These are phyloP conservation scores for Vulpes vulpes DNA, from an alignment of 2,113 vertebrate species.

Conservation along the genomic window DNA sequence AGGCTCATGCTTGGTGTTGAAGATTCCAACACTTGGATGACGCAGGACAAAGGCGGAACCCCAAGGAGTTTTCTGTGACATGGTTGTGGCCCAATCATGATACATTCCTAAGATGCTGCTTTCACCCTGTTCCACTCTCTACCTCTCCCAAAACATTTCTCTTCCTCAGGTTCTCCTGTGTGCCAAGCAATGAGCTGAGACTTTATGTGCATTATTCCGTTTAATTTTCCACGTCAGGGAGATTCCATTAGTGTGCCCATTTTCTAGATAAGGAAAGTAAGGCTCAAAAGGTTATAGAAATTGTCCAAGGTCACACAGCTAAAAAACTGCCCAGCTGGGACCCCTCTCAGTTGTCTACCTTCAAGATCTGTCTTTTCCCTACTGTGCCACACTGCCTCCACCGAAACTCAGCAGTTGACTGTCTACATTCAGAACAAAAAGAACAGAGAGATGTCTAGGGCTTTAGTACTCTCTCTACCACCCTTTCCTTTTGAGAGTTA, in stretches of 20 bases:
- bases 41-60: not conserved
- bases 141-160: not conserved
- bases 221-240: not conserved
- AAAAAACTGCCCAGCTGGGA: not conserved
- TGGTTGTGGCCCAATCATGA: not conserved
- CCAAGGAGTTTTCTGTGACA: not conserved
- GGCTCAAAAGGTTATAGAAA: not conserved
- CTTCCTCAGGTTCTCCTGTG: not conserved
- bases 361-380: not conserved
- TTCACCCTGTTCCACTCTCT: not conserved
- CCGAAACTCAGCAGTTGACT: not conserved
- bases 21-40: not conserved
- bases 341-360: not conserved
- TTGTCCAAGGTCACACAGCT: not conserved
- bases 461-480: not conserved
- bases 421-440: not conserved
- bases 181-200: not conserved
- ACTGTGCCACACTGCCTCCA: fast-evolving
- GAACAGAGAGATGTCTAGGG: not conserved
- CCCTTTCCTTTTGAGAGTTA: not conserved
- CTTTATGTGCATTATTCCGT: not conserved
- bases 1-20: not conserved
- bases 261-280: not conserved
- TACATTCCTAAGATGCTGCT: not conserved
- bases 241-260: not conserved